phyloP scores from a whole-genome alignment of 64 coral and sea anemone genomes.

The Exaiptasia diaphana region DNA sequence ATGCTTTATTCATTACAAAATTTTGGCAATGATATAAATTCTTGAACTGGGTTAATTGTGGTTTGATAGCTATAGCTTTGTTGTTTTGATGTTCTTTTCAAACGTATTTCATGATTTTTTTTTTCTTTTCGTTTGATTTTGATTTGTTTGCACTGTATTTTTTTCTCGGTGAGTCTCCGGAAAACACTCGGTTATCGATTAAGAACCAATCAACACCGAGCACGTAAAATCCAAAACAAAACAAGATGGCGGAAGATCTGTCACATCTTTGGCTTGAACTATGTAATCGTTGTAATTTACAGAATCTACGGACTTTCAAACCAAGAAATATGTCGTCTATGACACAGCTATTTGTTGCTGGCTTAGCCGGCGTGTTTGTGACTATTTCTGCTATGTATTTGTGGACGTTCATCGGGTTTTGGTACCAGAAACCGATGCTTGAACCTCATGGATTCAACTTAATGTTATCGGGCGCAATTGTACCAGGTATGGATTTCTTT shows the following conservation, averaged over 20 bases:
- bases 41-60: no score
- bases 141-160: no score
- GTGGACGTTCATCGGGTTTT: conserved; percentile 33
- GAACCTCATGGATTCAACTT: conserved; percentile 73
- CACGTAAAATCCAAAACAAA: conserved; percentile 57
- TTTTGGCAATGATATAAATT: no score
- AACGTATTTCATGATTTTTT: no score
- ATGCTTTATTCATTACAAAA: no score
- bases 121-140: no score
- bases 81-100: no score
- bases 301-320: background rate
- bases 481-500: no score
- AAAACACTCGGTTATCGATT: no score
- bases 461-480: no score
- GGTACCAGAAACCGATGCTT: conserved; percentile 23
- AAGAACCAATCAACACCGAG: conserved; percentile 37
- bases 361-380: conserved; percentile 65
- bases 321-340: conserved; percentile 50
- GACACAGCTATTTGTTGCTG: conserved; percentile 62
- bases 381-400: conserved; percentile 77
- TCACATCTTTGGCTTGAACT: conserved; percentile 53
- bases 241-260: conserved; percentile 89
- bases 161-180: no score
- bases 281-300: conserved; percentile 54
- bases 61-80: no score